Percentiles rank a stretch among this genome's conserved stretches.
These are phyloP conservation scores for Sciurus niger DNA, from an alignment of 2,113 vertebrate genomes.

Conservation along the genomic window DNA sequence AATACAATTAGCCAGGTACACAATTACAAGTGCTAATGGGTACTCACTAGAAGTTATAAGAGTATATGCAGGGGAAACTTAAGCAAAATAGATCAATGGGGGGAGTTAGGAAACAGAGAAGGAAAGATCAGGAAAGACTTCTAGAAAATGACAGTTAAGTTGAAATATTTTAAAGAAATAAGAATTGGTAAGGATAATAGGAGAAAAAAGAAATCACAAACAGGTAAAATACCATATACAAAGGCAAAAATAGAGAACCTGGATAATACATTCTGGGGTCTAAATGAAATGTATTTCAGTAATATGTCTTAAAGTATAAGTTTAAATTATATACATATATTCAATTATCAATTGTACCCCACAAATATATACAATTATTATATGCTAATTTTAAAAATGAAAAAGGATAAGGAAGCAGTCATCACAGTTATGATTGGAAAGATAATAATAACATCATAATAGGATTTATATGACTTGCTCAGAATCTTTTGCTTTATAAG, in stretches of 20 bases:
- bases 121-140: not conserved
- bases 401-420: not conserved
- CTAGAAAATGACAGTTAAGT: not conserved
- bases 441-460: slow-evolving; percentile 7
- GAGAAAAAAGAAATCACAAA: not conserved
- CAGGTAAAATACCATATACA: not conserved
- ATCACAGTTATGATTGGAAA: not conserved
- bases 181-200: not conserved
- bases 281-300: slow-evolving; percentile 4
- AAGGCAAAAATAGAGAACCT: not conserved
- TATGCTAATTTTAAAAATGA: not conserved
- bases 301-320: not conserved
- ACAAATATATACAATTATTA: too few relatives aligned
- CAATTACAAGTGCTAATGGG: not conserved
- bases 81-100: slow-evolving; percentile 9
- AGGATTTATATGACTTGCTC: slow-evolving; percentile 1
- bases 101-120: not conserved
- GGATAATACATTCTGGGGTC: not conserved
- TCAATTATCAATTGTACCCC: not conserved
- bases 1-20: not conserved
- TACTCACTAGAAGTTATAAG: not conserved
- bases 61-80: not conserved
- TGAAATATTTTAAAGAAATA: slow-evolving; percentile 26
- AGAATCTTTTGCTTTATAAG: not conserved
- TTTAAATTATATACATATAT: not conserved